Percentiles rank a stretch among this genome's conserved stretches.
Conservation (phyloP, 2,797 vertebrate genomes). For the Notolepis coatsorum region DNA sequence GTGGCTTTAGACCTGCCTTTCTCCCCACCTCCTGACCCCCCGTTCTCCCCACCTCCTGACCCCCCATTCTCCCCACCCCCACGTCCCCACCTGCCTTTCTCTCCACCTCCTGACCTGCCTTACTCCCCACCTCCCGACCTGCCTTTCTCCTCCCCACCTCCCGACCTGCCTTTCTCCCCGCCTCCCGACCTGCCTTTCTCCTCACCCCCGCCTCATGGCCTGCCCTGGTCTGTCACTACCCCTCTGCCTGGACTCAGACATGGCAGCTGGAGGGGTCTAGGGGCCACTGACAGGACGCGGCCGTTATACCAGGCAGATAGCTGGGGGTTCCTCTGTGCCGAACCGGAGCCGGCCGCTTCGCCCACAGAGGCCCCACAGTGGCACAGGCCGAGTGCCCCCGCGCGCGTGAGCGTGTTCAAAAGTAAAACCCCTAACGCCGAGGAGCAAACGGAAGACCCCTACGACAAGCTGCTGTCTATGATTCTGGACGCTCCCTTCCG, state of each 20-base stretch:
- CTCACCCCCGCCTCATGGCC: constrained; percentile 45
- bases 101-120: constrained; percentile 42
- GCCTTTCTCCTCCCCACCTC: constrained; percentile 41
- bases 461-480: constrained; percentile 65
- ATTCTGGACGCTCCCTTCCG: constrained; percentile 47
- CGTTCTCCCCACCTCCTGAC: constrained; percentile 2
- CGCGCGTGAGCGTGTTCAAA: constrained; percentile 10
- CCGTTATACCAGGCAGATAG: constrained; percentile 15
- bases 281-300: constrained; percentile 14
- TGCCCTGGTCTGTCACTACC: constrained; percentile 49
- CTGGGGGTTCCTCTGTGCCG: constrained; percentile 31
- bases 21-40: constrained; percentile 7
- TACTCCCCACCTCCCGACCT: constrained; percentile 22
- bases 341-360: constrained; percentile 22
- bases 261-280: constrained; percentile 29
- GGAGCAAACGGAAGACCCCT: constrained; percentile 63
- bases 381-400: constrained; percentile 8
- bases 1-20: constrained; percentile 12
- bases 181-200: constrained; percentile 34
- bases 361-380: constrained; percentile 11
- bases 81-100: constrained; percentile 23
- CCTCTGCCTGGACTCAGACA: constrained; percentile 32
- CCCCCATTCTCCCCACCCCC: constrained; percentile 22
- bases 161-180: constrained; percentile 34
- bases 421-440: constrained; percentile 22